Evolutionary conservation across 2,113 vertebrate genomes (phyloP), one percentile per base, ranked within the genome.

Genomic region (Cheirogaleus medius): DNA sequence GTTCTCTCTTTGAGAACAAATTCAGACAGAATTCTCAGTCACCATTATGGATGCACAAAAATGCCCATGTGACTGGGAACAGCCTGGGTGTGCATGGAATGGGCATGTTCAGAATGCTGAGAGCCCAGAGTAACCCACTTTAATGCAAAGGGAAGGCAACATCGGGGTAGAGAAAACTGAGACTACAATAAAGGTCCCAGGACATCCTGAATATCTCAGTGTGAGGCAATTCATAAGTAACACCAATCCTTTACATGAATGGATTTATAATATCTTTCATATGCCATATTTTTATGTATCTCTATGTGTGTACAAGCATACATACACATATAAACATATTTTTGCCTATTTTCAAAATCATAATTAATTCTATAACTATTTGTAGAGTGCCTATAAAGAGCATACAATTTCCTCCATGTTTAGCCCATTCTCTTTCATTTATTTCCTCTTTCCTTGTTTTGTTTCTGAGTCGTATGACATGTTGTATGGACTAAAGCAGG

Each of bases 401-500:
- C 37, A 71, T 6, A 69, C 23, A 34, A 32, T 85, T 88, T 95
- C 11, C 23, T 88, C 64, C 71, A 58, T 88, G 64, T 91, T 94
- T 92, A 52, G 44, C 66, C 12, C 25, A 77, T 92, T 94, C 21
- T 3, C 27, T 87, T 92, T 92, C 66, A 5, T 73, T 86, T 71
- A 39, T 76, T 86, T 95, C 21, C 18, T 52, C 21, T 95, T 92
- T 95, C 34, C 60, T 76, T 76, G n/a, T 95, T 97, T 96, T 97
- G 66, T 96, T 93, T 96, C 76, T 96, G 71, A 94, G 76, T 76
- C 12, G 0, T 90, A 54, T 89, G 84, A 94, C 95, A 97, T 87
- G 87, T 37, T 95, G 71, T 96, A 92, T 92, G 32, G 88, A 86
- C 87, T 90, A 94, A 94, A 95, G 92, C 54, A n/a, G 44, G 94